phyloP scores from a whole-genome alignment of 53 echinoderm and acorn worm genomes.

The Stichopus horrens region DNA sequence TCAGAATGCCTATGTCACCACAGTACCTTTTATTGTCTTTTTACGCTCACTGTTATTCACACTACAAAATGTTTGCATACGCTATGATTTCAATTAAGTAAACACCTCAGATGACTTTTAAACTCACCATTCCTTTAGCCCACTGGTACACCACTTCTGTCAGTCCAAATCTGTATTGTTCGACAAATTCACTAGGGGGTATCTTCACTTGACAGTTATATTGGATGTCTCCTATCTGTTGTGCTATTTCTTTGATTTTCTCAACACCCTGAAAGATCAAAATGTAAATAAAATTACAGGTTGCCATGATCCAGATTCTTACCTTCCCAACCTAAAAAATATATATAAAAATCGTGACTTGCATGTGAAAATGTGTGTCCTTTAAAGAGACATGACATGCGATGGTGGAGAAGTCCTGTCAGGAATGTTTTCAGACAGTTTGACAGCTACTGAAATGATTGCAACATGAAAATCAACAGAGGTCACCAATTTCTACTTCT shows the following conservation, averaged over 20 bases:
- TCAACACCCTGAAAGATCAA: conserved; percentile 61
- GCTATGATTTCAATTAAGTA: not conserved
- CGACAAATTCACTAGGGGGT: conserved; percentile 78
- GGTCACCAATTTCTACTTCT: too few relatives aligned
- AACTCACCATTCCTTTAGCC: conserved; percentile 92
- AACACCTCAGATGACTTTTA: not conserved
- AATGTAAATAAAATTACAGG: not conserved
- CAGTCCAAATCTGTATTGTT: conserved; percentile 90
- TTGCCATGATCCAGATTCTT: not conserved
- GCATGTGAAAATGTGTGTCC: too few relatives aligned
- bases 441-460: too few relatives aligned
- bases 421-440: too few relatives aligned
- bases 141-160: conserved; percentile 94
- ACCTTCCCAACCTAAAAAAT: too few relatives aligned
- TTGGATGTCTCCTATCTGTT: conserved; percentile 72
- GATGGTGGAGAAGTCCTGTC: too few relatives aligned
- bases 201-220: conserved; percentile 74
- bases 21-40: too few relatives aligned
- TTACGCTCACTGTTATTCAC: too few relatives aligned
- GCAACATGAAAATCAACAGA: too few relatives aligned
- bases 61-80: not conserved
- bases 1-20: too few relatives aligned
- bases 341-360: too few relatives aligned
- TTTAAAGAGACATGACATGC: too few relatives aligned
- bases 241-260: conserved; percentile 70